Conservation (phyloP, 53 echinoderm and acorn worm species). For the Holothuria scabra region DNA sequence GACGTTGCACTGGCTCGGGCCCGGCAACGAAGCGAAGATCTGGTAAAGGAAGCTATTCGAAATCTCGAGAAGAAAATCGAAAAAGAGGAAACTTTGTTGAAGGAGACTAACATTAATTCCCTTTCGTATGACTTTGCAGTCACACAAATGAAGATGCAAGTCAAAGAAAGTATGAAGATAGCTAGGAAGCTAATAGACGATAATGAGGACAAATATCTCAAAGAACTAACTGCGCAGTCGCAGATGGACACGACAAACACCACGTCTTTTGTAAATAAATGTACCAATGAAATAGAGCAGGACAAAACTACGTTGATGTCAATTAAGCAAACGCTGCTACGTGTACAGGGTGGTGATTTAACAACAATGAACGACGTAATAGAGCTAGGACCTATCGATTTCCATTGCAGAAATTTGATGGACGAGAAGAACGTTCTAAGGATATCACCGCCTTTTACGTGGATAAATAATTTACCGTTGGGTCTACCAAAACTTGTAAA, state of each 20-base stretch:
- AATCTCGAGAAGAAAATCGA: background rate
- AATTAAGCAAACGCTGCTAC: background rate
- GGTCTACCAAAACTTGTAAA: background rate
- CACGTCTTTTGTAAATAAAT: background rate
- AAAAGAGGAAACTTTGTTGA: background rate
- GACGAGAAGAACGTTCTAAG: background rate
- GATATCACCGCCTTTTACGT: constrained; percentile 3
- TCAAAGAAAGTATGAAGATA: background rate
- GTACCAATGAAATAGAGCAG: background rate
- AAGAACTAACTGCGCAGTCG: background rate
- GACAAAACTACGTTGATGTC: background rate
- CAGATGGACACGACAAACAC: background rate
- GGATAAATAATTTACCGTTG: background rate
- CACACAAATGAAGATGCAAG: background rate
- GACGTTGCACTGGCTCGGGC: constrained; percentile 19
- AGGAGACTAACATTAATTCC: background rate
- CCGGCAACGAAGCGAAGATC: background rate
- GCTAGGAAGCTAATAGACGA: constrained; percentile 5
- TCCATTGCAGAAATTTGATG: constrained; percentile 13
- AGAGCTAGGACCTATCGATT: background rate
- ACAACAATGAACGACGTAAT: background rate
- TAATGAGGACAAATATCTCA: background rate
- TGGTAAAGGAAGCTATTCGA: background rate
- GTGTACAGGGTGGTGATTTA: constrained; percentile 8
- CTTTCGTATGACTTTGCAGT: background rate